Evolutionary conservation across 1,140 invertebrate species (phyloP), one percentile per base, ranked within the genome.

Genomic region (Ladona fulva): DNA sequence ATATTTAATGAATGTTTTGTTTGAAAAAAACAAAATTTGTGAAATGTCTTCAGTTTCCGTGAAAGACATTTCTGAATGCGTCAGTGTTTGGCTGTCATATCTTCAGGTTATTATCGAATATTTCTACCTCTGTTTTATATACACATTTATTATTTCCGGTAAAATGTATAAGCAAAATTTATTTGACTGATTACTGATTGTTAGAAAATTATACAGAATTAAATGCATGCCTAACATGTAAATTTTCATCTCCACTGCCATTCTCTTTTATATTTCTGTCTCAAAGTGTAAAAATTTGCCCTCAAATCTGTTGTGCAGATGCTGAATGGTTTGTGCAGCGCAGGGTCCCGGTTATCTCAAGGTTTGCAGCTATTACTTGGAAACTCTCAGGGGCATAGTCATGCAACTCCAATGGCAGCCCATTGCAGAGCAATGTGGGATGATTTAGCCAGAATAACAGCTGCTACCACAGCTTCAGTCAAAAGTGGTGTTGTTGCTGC

Each of bases 71-170:
- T 87, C 87, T 77, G 89, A 91, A 81, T 90, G 89, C 83, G 85
- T 90, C 74, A 87, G 87, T 77, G 89, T 88, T 81, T 91, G 90
- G 90, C 85, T 90, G 11, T 86, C 86, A 80, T 91, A 91, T 85
- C 84, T 90, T 79, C 88, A 90, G 85, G 89, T 90, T 80, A 80
- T 37, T 37, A 37, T 5, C 29, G 29, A 8, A 37, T 37, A 37
- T n/a, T n/a, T n/a, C n/a, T n/a, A n/a, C n/a, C n/a, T n/a, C n/a
- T n/a, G n/a, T n/a, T n/a, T n/a, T n/a, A n/a, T n/a, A n/a, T n/a
- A n/a, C n/a, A n/a, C n/a, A n/a, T n/a, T n/a, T n/a, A n/a, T n/a
- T n/a, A n/a, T n/a, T n/a, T n/a, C n/a, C n/a, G n/a, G n/a, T n/a
- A n/a, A n/a, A n/a, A n/a, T n/a, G n/a, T n/a, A n/a, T n/a, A n/a